These are phyloP conservation scores for Ectemnius cavifrons DNA, from an alignment of 2,888 invertebrate species.

Conservation along the genomic window DNA sequence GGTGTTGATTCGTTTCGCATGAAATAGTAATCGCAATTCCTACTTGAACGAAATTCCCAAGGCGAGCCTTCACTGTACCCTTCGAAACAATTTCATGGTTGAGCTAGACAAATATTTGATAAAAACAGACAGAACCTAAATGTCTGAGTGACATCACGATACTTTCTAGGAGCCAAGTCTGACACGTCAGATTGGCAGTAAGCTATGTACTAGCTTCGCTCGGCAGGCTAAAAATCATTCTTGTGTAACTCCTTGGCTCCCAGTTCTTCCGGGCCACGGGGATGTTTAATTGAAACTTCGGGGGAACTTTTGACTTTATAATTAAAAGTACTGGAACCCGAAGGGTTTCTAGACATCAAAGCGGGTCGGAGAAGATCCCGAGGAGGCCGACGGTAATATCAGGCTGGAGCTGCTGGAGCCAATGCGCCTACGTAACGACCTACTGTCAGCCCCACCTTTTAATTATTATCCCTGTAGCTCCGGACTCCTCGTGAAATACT, in stretches of 20 bases:
- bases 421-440: conserved; percentile 38
- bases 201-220: too few relatives aligned
- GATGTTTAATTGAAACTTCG: conserved; percentile 45
- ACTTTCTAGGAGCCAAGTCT: too few relatives aligned
- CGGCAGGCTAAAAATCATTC: conserved; percentile 2
- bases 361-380: conserved; percentile 7
- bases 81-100: too few relatives aligned
- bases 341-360: conserved; percentile 54
- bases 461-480: conserved; percentile 67
- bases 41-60: too few relatives aligned
- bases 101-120: too few relatives aligned
- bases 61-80: too few relatives aligned
- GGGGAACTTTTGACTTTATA: conserved; percentile 51
- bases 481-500: conserved; percentile 68
- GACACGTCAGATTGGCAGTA: too few relatives aligned
- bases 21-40: too few relatives aligned
- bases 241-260: conserved; percentile 21
- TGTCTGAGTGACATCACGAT: too few relatives aligned
- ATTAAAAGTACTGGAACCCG: conserved; percentile 53
- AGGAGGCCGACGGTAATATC: conserved; percentile 47
- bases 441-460: conserved; percentile 57
- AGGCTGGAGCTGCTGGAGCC: conserved; percentile 45
- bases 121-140: too few relatives aligned
- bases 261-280: conserved; percentile 22
- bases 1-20: conserved; percentile 73